Base-by-base conservation (phyloP, 2,113 vertebrate genomes). In the Scopus umbretta region DNA sequence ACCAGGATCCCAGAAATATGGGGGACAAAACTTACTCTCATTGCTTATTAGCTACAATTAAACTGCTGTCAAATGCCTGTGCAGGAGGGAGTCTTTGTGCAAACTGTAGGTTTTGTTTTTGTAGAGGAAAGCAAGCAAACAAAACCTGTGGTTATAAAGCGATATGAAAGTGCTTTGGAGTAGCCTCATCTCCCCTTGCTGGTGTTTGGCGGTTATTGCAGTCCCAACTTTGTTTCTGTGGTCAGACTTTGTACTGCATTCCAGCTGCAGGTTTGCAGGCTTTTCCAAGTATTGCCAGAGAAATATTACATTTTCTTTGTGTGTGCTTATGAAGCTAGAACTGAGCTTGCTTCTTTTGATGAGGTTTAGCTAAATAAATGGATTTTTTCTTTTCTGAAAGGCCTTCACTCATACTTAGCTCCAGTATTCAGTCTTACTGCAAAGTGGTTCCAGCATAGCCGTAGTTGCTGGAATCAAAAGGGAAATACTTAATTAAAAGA, bases 161-260 rank as follows among this genome's bases (percentile, higher is more conserved):
- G 0, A 27, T 32, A n/a, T 18, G 55, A 70, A 62, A 89, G 16
- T 26, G 38, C 34, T 88, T 87, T 63, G 43, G 27, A 97, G 83
- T 63, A 79, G 62, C 76, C 97, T 96, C 73, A 83, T 95, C 94
- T 95, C 97, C 97, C 95, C 97, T 96, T 93, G 72, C 95, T 96
- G 97, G 96, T 79, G 72, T 52, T 62, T 21, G 29, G 22, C 1
- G 20, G 96, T 68, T 78, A 97, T 49, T 97, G 97, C 96, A 97
- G 58, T 40, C 13, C 25, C 1, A 7, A 40, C 43, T 91, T 40
- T 92, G 16, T 79, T 85, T 52, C 61, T 50, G 42, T 16, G 66
- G 13, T 65, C 65, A 79, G 61, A 55, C 13, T 25, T 72, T 5
- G 16, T 21, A 6, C 7, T 40, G 65, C 27, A 40, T 79, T 52